These are phyloP conservation scores for Chalcosyrphus nemorum DNA, from an alignment of 2,888 invertebrate genomes.

Conservation along the genomic window DNA sequence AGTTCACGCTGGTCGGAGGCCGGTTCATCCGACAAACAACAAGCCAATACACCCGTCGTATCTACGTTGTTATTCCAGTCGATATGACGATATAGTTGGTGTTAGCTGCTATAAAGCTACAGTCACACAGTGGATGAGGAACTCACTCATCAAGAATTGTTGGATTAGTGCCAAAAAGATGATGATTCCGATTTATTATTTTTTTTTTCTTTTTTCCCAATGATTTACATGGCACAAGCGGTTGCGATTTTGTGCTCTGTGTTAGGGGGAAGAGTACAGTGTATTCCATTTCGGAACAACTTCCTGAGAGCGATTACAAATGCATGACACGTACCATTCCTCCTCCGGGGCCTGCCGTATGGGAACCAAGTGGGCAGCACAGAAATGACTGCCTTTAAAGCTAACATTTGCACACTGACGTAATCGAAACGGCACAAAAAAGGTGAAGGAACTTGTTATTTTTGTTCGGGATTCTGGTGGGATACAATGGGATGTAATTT, in stretches of 20 bases:
- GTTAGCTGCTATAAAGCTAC: background rate
- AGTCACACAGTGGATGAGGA: constrained; percentile 26
- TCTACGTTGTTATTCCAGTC: constrained; percentile 15
- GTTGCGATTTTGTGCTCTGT: constrained; percentile 38
- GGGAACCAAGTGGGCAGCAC: constrained; percentile 27
- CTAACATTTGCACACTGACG: constrained; percentile 23
- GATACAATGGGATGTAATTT: constrained; percentile 9
- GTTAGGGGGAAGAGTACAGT: constrained; percentile 7
- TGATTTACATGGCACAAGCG: constrained; percentile 39
- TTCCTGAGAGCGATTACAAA: constrained; percentile 66
- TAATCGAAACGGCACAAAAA: constrained; percentile 55
- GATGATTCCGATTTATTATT: constrained; percentile 38
- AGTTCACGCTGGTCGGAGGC: constrained; percentile 45
- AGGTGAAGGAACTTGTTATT: constrained; percentile 67
- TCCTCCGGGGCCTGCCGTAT: background rate
- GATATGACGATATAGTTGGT: background rate
- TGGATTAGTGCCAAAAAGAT: constrained; percentile 58
- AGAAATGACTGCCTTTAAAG: background rate
- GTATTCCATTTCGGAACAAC: constrained; percentile 61
- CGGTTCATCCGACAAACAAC: constrained; percentile 39
- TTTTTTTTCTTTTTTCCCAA: constrained; percentile 2
- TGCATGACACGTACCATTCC: constrained; percentile 49
- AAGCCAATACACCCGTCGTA: background rate
- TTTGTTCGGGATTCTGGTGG: constrained; percentile 1
- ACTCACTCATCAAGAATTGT: constrained; percentile 62